These are phyloP conservation scores for Protonemura montana DNA, from an alignment of 2,888 invertebrate genomes.

Conservation along the genomic window DNA sequence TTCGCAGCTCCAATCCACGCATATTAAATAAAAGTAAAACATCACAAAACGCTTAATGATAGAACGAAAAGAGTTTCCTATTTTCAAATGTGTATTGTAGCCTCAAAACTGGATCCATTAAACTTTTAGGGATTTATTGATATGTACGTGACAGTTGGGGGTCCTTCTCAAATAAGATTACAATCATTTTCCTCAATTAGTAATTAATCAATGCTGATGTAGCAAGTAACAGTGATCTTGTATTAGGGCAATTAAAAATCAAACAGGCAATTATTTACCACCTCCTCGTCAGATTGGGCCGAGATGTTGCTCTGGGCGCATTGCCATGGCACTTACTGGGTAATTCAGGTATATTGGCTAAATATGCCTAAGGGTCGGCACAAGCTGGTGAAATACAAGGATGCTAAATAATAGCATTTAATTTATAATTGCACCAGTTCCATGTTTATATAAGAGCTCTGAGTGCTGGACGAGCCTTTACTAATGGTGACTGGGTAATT, in stretches of 20 bases:
- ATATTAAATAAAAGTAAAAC: constrained; percentile 34
- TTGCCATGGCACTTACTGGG: not conserved
- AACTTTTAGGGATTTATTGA: not conserved
- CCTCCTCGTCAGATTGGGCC: not conserved
- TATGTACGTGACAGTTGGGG: not conserved
- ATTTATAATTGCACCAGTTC: not conserved
- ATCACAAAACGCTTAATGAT: constrained; percentile 28
- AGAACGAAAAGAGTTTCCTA: constrained; percentile 7
- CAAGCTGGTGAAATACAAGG: not conserved
- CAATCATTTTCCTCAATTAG: constrained; percentile 16
- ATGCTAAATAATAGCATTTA: constrained; percentile 4
- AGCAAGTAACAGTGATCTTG: not conserved
- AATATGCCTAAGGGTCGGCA: not conserved
- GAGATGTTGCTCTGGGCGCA: not conserved
- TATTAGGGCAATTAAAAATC: not conserved
- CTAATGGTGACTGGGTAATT: not conserved
- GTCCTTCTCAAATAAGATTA: constrained; percentile 12
- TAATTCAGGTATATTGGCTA: constrained; percentile 12
- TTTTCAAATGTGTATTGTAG: not conserved
- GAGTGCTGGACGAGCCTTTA: not conserved
- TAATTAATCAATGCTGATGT: not conserved
- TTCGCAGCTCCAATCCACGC: not conserved
- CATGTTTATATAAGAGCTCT: not conserved
- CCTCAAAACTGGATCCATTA: not conserved
- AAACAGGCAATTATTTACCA: not conserved